These are phyloP conservation scores for Scaptomyza hsui DNA, from an alignment of 1,140 invertebrate species.

Conservation along the genomic window DNA sequence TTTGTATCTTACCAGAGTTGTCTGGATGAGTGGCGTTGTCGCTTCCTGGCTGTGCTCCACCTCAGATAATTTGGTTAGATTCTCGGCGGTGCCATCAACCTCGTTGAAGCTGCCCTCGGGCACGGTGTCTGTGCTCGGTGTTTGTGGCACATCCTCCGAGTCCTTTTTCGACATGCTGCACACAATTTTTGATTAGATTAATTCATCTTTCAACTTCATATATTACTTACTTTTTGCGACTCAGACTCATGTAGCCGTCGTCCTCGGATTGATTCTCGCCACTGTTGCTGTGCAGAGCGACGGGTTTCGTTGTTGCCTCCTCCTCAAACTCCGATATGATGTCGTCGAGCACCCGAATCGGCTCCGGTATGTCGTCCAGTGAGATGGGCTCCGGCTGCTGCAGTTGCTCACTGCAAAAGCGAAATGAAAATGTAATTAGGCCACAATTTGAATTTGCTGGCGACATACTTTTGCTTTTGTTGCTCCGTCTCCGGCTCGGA, in stretches of 20 bases:
- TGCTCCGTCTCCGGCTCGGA: slow-evolving; percentile 19
- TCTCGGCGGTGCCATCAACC: slow-evolving; percentile 71
- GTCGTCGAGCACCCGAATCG: slow-evolving; percentile 92
- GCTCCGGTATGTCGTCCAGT: slow-evolving; percentile 85
- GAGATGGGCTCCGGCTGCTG: slow-evolving; percentile 68
- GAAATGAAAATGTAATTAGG: slow-evolving; percentile 45
- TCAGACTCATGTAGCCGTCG: slow-evolving; percentile 95
- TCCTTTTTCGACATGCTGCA: slow-evolving; percentile 78
- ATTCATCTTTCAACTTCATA: background rate
- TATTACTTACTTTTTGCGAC: slow-evolving; percentile 88
- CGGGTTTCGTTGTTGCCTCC: slow-evolving; percentile 86
- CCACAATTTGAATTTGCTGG: slow-evolving; percentile 42
- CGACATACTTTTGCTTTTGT: slow-evolving; percentile 71
- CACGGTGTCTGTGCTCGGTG: slow-evolving; percentile 74
- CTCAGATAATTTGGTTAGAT: slow-evolving; percentile 75
- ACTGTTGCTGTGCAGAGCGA: slow-evolving; percentile 84
- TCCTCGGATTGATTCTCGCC: slow-evolving; percentile 93
- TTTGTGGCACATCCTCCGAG: slow-evolving; percentile 77
- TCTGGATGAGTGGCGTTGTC: slow-evolving; percentile 73
- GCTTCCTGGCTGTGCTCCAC: slow-evolving; percentile 60
- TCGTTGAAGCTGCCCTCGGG: slow-evolving; percentile 74
- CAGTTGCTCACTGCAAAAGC: slow-evolving; percentile 49
- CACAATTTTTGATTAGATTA: background rate
- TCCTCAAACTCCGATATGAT: slow-evolving; percentile 95
- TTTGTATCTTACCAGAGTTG: slow-evolving; percentile 66